Conservation (phyloP, 2,888 invertebrate genomes). For the Epinotia ramella region DNA sequence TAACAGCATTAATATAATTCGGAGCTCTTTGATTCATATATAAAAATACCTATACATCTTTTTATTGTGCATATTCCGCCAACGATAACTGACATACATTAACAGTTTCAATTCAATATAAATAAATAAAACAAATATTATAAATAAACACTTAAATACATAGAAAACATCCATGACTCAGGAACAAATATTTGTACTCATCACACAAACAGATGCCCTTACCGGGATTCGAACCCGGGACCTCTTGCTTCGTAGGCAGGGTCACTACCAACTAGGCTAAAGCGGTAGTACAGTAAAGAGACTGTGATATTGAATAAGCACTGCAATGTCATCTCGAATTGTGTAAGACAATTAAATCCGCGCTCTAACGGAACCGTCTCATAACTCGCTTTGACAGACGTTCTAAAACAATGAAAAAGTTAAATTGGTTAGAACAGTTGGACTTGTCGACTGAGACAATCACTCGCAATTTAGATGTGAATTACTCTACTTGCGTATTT, state of each 20-base stretch:
- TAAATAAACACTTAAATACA: too few species aligned
- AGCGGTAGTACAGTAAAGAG: not conserved
- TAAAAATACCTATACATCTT: not conserved
- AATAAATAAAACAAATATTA: too few species aligned
- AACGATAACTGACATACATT: not conserved
- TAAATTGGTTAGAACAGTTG: conserved; percentile 43
- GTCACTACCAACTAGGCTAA: too few species aligned
- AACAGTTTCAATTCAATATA: not conserved
- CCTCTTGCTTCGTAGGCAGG: too few species aligned
- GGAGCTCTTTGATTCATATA: not conserved
- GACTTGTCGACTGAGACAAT: conserved; percentile 36
- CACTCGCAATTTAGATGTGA: conserved; percentile 36
- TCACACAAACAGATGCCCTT: too few species aligned
- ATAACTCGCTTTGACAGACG: conserved; percentile 42
- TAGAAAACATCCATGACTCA: too few species aligned
- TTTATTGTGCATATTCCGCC: not conserved
- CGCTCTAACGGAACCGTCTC: conserved; percentile 22
- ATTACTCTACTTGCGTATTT: conserved; percentile 42
- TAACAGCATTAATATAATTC: too few species aligned
- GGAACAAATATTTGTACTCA: too few species aligned
- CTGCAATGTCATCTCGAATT: conserved; percentile 32
- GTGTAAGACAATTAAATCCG: conserved; percentile 36
- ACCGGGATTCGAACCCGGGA: too few species aligned
- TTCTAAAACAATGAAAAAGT: conserved; percentile 46
- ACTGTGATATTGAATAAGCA: conserved; percentile 14